These are phyloP conservation scores for Urechis unicinctus DNA, from an alignment of 2,888 invertebrate genomes.

Conservation along the genomic window DNA sequence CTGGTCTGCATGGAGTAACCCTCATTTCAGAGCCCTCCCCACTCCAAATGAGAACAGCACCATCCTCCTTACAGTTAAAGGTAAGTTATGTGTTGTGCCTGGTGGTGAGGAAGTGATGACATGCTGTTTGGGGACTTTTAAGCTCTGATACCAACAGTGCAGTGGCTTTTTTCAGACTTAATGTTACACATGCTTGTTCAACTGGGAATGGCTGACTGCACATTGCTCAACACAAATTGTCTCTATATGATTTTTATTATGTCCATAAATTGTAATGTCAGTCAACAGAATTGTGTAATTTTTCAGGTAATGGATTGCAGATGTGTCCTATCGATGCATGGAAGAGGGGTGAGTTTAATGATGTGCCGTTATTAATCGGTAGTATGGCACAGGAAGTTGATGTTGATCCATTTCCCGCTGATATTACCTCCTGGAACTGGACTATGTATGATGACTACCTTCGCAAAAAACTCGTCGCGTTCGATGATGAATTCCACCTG, in stretches of 20 bases:
- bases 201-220: too few species aligned
- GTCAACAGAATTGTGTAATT: not conserved
- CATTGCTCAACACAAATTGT: too few species aligned
- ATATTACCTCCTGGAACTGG: slow-evolving; percentile 25
- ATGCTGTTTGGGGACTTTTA: not conserved
- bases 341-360: slow-evolving; percentile 9
- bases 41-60: slow-evolving; percentile 22
- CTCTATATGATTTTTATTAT: not conserved
- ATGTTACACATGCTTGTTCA: too few species aligned
- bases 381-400: slow-evolving; percentile 36
- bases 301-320: slow-evolving; percentile 9
- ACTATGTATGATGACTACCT: slow-evolving; percentile 28
- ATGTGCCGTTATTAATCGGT: slow-evolving; percentile 17
- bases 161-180: too few species aligned
- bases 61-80: slow-evolving; percentile 29
- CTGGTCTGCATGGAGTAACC: slow-evolving; percentile 28
- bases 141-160: too few species aligned
- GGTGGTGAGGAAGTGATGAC: not conserved
- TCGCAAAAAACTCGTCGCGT: slow-evolving; percentile 27
- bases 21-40: slow-evolving; percentile 31
- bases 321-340: slow-evolving; percentile 9
- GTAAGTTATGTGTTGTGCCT: slow-evolving; percentile 16
- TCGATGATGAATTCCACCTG: slow-evolving; percentile 25
- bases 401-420: slow-evolving; percentile 23
- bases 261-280: not conserved